These are phyloP conservation scores for Hoplias malabaricus DNA, from an alignment of 2,113 vertebrate genomes.

Conservation along the genomic window DNA sequence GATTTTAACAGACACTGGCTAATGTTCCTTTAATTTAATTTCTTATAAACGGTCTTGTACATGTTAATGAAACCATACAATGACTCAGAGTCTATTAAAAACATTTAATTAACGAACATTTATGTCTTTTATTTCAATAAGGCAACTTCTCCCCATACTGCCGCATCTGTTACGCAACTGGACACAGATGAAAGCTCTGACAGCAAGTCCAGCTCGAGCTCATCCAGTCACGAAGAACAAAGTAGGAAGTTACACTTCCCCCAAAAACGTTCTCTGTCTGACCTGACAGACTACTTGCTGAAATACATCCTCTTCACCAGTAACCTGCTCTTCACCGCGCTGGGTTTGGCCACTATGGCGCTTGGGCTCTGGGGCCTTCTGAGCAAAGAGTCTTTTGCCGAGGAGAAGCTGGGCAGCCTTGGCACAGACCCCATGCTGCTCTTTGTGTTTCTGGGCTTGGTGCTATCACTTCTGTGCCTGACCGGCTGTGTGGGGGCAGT, in stretches of 20 bases:
- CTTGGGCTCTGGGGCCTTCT: constrained; percentile 87
- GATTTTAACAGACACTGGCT: too few species aligned
- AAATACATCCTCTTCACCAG: constrained; percentile 77
- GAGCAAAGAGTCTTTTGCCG: constrained; percentile 76
- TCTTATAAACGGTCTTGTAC: too few species aligned
- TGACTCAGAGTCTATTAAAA: neutral
- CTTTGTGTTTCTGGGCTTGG: constrained; percentile 71
- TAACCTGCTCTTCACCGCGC: constrained; percentile 81
- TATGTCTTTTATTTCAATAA: constrained; percentile 41
- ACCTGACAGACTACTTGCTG: constrained; percentile 65
- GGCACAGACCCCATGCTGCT: constrained; percentile 83
- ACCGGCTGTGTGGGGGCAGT: constrained; percentile 81
- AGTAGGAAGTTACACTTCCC: neutral
- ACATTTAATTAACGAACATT: neutral
- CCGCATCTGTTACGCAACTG: constrained; percentile 22
- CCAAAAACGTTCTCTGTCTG: too few species aligned
- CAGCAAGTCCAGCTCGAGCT: constrained; percentile 22
- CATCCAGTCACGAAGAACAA: neutral
- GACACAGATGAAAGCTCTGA: constrained; percentile 40
- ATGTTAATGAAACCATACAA: too few species aligned
- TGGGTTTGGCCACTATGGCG: constrained; percentile 75
- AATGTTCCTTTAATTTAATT: too few species aligned
- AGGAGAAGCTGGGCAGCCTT: constrained; percentile 66
- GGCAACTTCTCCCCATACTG: constrained; percentile 33
- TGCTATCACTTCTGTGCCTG: constrained; percentile 72